These are phyloP conservation scores for Drosophila repletoides DNA, from an alignment of 1,140 invertebrate genomes.

Conservation along the genomic window DNA sequence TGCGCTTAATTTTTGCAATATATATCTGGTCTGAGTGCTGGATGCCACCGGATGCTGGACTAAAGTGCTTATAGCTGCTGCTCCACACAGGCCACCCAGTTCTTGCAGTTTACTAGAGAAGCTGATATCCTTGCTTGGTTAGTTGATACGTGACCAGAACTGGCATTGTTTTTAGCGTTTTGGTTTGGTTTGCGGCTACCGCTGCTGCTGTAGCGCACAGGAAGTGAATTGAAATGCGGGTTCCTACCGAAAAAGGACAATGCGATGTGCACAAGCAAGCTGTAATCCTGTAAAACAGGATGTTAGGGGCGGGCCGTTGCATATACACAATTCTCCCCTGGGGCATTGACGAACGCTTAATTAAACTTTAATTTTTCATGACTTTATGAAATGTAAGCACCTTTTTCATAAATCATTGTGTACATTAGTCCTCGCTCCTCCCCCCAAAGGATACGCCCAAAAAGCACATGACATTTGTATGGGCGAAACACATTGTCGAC, in stretches of 20 bases:
- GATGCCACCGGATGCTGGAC: slow-evolving; percentile 37
- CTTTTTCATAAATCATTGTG: slow-evolving; percentile 55
- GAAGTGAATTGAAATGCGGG: slow-evolving; percentile 73
- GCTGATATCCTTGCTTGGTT: slow-evolving; percentile 16
- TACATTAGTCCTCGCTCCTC: slow-evolving; percentile 10
- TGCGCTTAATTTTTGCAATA: slow-evolving; percentile 66
- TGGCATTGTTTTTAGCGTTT: slow-evolving; percentile 51
- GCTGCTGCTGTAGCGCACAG: slow-evolving; percentile 31
- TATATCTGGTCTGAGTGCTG: not conserved
- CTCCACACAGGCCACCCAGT: slow-evolving; percentile 2
- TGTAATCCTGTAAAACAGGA: slow-evolving; percentile 51
- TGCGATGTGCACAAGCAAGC: slow-evolving; percentile 33
- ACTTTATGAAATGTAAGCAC: slow-evolving; percentile 15
- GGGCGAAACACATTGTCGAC: not conserved
- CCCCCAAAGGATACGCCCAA: slow-evolving; percentile 17
- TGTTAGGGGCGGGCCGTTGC: slow-evolving; percentile 43
- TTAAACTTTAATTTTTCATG: slow-evolving; percentile 75
- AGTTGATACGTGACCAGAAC: slow-evolving; percentile 43
- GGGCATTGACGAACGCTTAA: slow-evolving; percentile 61
- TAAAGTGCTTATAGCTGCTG: slow-evolving; percentile 44
- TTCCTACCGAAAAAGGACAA: slow-evolving; percentile 45
- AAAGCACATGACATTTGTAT: not conserved
- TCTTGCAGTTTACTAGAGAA: slow-evolving; percentile 8
- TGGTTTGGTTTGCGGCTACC: slow-evolving; percentile 28
- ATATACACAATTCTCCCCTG: not conserved